Evolutionary conservation across 2,888 invertebrate genomes (phyloP).

Genomic region (Lepidochitona cinerea): DNA sequence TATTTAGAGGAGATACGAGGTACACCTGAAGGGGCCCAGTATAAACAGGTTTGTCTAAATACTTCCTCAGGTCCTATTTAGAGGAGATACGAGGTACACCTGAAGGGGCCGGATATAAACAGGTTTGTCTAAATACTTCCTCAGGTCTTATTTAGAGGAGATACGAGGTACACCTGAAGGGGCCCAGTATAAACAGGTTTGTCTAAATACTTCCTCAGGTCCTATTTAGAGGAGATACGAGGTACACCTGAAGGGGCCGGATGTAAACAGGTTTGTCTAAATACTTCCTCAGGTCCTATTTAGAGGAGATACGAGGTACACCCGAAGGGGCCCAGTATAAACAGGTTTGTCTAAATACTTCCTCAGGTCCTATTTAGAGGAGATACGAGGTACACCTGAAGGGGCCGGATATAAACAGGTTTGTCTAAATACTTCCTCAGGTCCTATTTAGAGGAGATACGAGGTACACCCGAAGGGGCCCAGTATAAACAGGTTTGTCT

Average conservation of each 20-base stretch:
- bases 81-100: slow-evolving; percentile 66
- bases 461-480: slow-evolving; percentile 53
- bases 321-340: no score
- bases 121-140: slow-evolving; percentile 64
- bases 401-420: neutral
- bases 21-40: slow-evolving; percentile 52
- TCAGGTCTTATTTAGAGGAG: no score
- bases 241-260: slow-evolving; percentile 27
- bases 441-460: slow-evolving; percentile 67
- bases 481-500: slow-evolving; percentile 60
- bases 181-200: no score
- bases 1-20: slow-evolving; percentile 68
- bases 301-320: no score
- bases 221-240: slow-evolving; percentile 53
- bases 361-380: slow-evolving; percentile 57
- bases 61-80: slow-evolving; percentile 68
- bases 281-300: no score
- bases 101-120: slow-evolving; percentile 54
- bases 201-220: no score
- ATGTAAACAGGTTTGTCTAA: slow-evolving; percentile 6
- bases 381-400: slow-evolving; percentile 30
- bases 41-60: slow-evolving; percentile 63
- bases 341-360: no score
- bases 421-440: slow-evolving; percentile 63
- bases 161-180: no score